Base-by-base conservation (phyloP, 2,888 invertebrate genomes). In the Sminthurides aquaticus region DNA sequence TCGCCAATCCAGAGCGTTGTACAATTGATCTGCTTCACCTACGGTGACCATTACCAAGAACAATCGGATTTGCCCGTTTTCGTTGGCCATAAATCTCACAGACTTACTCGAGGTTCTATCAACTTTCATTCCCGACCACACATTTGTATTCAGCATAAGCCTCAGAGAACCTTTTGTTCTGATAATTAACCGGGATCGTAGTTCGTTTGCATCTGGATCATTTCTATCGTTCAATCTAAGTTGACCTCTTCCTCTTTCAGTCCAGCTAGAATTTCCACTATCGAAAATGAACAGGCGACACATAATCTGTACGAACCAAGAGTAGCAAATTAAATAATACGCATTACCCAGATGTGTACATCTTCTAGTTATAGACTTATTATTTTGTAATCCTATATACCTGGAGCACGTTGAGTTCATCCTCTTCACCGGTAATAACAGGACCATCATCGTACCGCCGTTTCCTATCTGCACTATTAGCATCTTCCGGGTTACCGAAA, bases 251-350 rank as follows among this genome's bases (percentile, higher is more conserved):
- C 95, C 96, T 72, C 92, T 84, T 80, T 96, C 96, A 74, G 90
- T 87, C 92, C 93, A 97, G 73, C 86, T 86, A 66, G 86, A 83
- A 2, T 79, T 80, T 49, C 79, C 79, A 77, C 85, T 84, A 77
- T 95, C 90, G 81, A 91, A 96, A 49, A 91, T 87, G 82, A 92
- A 95, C 67, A 96, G 81, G 76, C 94, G 93, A 78, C 91, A 91
- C 72, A 86, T 87, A 69, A 89, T 84, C 83, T 88, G 82, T 54
- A 80, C 73, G 29, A 69, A 68, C 67, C 20, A 69, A 61, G 65
- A 63, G 64, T 64, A 65, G 28, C 28, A n/a, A 34, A 20, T 52
- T 11, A 60, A 70, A 43, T 22, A 65, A 20, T n/a, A 27, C 57
- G 22, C 28, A 28, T 49, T 20, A 60, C 43, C 28, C n/a, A 5